These are phyloP conservation scores for Eumacrocentrus americanus DNA, from an alignment of 2,888 invertebrate genomes.

Conservation along the genomic window DNA sequence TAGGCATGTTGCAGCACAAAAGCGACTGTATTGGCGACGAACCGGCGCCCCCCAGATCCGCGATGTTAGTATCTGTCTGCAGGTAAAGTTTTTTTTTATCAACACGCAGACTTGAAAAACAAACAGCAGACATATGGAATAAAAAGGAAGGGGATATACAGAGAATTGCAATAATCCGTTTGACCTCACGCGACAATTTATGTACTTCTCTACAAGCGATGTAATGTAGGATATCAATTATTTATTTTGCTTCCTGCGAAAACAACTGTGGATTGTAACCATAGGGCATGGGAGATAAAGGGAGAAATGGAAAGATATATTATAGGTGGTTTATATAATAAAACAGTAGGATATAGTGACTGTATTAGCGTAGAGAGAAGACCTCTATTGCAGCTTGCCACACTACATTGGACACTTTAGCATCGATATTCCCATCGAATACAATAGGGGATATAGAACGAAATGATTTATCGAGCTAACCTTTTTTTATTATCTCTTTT, in stretches of 20 bases:
- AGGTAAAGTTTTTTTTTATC: background rate
- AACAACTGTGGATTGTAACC: slow-evolving; percentile 8
- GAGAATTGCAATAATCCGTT: slow-evolving; percentile 7
- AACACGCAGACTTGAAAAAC: background rate
- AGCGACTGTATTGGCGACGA: background rate
- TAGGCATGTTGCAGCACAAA: too few species aligned
- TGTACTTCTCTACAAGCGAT: slow-evolving; percentile 1
- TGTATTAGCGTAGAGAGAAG: too few species aligned
- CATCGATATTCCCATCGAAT: slow-evolving; percentile 20
- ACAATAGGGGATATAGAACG: slow-evolving; percentile 8
- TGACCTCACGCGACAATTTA: slow-evolving; percentile 18
- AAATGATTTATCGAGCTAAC: slow-evolving; percentile 21
- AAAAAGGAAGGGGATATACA: background rate
- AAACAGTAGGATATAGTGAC: background rate
- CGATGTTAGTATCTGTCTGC: background rate
- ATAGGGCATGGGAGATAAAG: background rate
- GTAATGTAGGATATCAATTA: slow-evolving; percentile 32
- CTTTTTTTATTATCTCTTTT: background rate
- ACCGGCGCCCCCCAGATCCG: background rate
- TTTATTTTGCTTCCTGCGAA: slow-evolving; percentile 34
- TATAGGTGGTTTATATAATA: background rate
- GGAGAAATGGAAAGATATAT: background rate
- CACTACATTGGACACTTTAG: slow-evolving; percentile 2
- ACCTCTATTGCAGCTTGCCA: background rate
- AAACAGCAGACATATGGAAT: background rate